Base-by-base conservation (phyloP, 1,140 invertebrate species). In the Hylaeus volcanicus region DNA sequence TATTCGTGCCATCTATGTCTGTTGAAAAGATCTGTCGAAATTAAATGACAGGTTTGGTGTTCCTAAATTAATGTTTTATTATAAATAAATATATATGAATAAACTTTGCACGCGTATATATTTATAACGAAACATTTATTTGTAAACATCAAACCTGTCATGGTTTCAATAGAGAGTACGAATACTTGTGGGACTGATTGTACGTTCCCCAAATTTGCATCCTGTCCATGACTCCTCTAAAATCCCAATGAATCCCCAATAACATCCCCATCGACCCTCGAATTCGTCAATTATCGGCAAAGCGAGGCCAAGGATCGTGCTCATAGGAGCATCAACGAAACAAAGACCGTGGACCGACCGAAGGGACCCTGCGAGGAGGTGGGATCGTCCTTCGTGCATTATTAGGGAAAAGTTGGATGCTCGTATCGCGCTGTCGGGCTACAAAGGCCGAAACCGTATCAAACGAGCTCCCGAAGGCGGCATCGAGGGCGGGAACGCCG, bases 361-460 rank as follows among this genome's bases (percentile, higher is more conserved):
- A 26, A 69, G 66, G 26, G 66, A 69, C n/a, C 1, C 37, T 8
- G 37, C 37, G 37, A 3, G 0, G 61, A 9, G 9, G 41, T 0
- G 0, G 8, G 3, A 64, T 39, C 26, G 61, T 41, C 61, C 1
- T 43, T 15, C 9, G 8, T 45, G 55, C 64, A 45, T 69, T 69
- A 75, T 75, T 69, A 73, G 51, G 26, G 43, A 48, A 41, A 53
- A 12, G 53, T 1, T 37, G 63, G 11, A 53, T 69, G 72, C 64
- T 68, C 64, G 1, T 53, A 61, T 80, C 79, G 72, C 64, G 55
- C 11, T n/a, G 56, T 1, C 5, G 12, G 9, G 48, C 41, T 45
- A 39, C 61, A 74, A 74, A 60, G 43, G 3, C 39, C 14, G 56
- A 80, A 80, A 73, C 45, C 48, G 53, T 75, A 80, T 68, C 63